phyloP scores from a whole-genome alignment of 2,113 vertebrate species.

The Ibidorhyncha struthersii region DNA sequence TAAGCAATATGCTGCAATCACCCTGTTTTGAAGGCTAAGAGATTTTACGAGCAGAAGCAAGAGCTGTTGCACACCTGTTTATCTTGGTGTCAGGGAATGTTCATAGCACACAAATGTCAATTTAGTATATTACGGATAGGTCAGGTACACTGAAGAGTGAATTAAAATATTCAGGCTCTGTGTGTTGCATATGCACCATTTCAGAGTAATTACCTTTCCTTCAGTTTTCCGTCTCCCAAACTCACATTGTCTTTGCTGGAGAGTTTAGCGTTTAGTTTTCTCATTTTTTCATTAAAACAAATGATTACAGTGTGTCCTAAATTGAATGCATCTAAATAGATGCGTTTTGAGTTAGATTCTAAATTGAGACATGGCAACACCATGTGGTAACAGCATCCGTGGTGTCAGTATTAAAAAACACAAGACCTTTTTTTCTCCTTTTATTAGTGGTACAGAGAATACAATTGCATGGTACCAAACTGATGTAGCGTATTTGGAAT shows the following conservation, averaged over 20 bases:
- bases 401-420: not conserved
- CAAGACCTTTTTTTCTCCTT: not conserved
- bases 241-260: not conserved
- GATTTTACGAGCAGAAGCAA: not conserved
- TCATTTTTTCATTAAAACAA: not conserved
- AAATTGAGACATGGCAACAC: not conserved
- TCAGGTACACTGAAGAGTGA: not conserved
- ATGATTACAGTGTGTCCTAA: not conserved
- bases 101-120: not conserved
- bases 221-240: not conserved
- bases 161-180: not conserved
- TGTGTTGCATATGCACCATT: not conserved
- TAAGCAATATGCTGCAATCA: slow-evolving; percentile 13
- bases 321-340: not conserved
- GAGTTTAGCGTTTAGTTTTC: not conserved
- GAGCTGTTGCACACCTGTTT: not conserved
- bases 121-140: not conserved
- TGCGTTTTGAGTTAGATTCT: not conserved
- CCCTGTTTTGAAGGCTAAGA: not conserved
- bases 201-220: not conserved
- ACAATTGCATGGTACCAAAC: not conserved
- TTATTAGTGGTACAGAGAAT: not conserved
- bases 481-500: not conserved
- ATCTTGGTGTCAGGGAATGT: not conserved
- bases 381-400: not conserved